Base-by-base conservation (phyloP, 2,888 invertebrate species). In the Acanthopleura granulata region DNA sequence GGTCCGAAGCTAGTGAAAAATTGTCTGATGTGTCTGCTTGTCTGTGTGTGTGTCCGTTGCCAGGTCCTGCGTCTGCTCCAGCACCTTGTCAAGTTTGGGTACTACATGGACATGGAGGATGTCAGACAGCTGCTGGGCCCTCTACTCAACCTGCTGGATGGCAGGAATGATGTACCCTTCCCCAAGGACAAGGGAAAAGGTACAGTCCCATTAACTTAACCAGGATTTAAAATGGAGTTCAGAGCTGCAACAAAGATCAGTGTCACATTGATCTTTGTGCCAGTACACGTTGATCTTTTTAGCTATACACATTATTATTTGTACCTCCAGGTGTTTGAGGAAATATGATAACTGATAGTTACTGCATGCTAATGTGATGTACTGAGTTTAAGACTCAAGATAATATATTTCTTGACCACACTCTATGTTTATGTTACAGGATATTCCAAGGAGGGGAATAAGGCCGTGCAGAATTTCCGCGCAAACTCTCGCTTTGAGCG, bases 31-130 rank as follows among this genome's bases (percentile, higher is more conserved):
- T n/a, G n/a, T n/a, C n/a, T n/a, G 14, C 51, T 51, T 75, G 70
- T 61, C 49, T 27, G 4, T 66, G 49, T 51, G 71, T 74, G 29
- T 49, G 22, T 16, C 14, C 70, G 90, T 89, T 12, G 6, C 22
- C 57, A 57, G 57, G 90, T 91, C 0, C 77, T 90, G 71, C 77
- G 86, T 9, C 78, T 91, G 62, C 83, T 90, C 40, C 88, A 88
- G 66, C 87, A 87, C 76, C 81, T 91, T 70, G 89, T 90, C 25
- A 87, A 86, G 78, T 90, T 89, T 81, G 90, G 90, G 75, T 90
- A 90, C 84, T 91, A 91, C 81, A 87, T 87, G 75, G 87, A 89
- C 74, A 83, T 84, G 74, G 86, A 87, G 61, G 90, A 90, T 76
- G 88, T 91, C 69, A 83, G 86, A 75, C 84, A 85, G 69, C 81